Base-by-base conservation (phyloP, 2,113 vertebrate genomes). In the Pollimyrus isidori region DNA sequence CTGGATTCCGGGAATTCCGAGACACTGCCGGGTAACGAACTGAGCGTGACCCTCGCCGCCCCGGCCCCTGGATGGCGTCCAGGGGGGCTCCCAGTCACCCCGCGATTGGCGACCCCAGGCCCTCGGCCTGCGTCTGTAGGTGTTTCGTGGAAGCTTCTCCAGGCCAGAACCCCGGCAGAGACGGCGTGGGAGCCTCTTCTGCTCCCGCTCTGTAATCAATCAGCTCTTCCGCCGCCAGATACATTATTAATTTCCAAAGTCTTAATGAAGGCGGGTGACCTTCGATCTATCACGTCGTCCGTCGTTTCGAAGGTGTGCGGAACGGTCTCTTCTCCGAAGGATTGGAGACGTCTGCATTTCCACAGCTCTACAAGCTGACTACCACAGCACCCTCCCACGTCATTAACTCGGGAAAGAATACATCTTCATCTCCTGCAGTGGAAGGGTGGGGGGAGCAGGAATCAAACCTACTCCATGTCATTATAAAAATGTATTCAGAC, bases 161-260 rank as follows among this genome's bases (percentile, higher is more conserved):
- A 17, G 69, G 90, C 92, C 88, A 30, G 3, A 90, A 86, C 92
- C 92, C 93, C 90, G 89, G 91, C 69, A 93, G 89, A 91, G 90
- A 91, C 92, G 90, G 90, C 58, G 90, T 93, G 93, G 94, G 91
- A 95, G 93, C 82, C 91, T 90, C 92, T 95, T 93, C 92, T 83
- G 91, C 88, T 90, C 80, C 80, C 89, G 89, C 88, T 90, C 45
- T 90, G 90, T 92, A 95, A 96, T 96, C 94, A 95, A 93, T 97
- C 96, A 96, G 89, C 90, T 45, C 58, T 91, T 91, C 88, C 49
- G 80, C 89, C 89, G 42, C 90, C 90, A 90, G 90, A 92, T 94
- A 92, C 92, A 94, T 94, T 94, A 94, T 94, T 94, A 93, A 93
- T 91, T 92, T 92, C 91, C 91, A 90, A 93, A 91, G 92, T 93